Evolutionary conservation across 2,797 vertebrate genomes (phyloP).

Genomic region (Myioborus melanocephalus): DNA sequence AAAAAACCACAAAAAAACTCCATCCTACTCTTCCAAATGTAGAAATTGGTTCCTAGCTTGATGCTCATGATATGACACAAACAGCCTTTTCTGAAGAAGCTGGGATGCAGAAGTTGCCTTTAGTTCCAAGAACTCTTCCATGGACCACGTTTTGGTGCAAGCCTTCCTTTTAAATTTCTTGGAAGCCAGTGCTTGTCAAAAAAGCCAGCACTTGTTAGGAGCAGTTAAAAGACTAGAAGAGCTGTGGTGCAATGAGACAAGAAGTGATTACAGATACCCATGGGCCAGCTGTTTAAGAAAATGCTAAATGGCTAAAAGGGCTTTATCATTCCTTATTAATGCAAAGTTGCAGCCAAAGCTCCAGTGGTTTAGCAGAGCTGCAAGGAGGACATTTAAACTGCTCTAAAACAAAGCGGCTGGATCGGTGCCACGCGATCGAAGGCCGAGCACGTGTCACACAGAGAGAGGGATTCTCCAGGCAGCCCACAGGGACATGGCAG

Average conservation of each 20-base stretch:
- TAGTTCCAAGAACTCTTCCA: neutral
- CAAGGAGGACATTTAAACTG: neutral
- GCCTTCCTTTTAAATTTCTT: neutral
- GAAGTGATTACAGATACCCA: neutral
- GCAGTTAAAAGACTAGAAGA: neutral
- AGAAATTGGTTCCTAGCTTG: neutral
- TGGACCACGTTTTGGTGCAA: accelerated
- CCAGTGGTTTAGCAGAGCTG: neutral
- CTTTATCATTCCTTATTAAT: neutral
- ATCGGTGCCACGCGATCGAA: accelerated
- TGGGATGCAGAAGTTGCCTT: neutral
- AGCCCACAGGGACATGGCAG: accelerated
- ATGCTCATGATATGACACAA: accelerated
- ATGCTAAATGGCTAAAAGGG: neutral
- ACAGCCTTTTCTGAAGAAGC: neutral
- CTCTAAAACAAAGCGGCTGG: neutral
- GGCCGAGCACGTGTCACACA: accelerated
- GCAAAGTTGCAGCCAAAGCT: neutral
- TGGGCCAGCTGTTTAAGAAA: neutral
- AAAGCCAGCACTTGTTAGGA: neutral
- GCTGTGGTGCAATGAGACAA: neutral
- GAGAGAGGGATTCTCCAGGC: neutral
- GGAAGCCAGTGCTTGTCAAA: neutral
- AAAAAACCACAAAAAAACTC: accelerated
- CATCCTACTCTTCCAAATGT: neutral